phyloP scores from a whole-genome alignment of 1,140 invertebrate genomes.

The Halyomorpha halys region DNA sequence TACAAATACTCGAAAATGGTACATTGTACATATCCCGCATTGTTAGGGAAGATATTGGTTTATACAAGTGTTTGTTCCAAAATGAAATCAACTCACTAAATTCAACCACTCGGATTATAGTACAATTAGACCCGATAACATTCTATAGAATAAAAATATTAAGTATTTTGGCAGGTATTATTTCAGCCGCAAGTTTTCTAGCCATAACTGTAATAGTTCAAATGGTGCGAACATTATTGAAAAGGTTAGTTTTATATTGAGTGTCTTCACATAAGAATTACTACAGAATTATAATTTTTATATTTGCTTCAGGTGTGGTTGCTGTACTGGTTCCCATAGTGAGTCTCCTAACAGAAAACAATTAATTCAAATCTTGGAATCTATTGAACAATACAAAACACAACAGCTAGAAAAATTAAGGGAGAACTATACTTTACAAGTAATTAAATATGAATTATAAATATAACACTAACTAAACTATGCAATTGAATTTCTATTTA shows the following conservation, averaged over 20 bases:
- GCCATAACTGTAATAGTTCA: slow-evolving; percentile 65
- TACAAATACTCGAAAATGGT: slow-evolving; percentile 51
- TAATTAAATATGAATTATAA: slow-evolving; percentile 33
- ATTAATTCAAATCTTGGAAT: slow-evolving; percentile 75
- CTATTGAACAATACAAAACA: slow-evolving; percentile 80
- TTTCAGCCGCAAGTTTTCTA: slow-evolving; percentile 67
- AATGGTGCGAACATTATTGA: slow-evolving; percentile 55
- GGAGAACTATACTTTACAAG: slow-evolving; percentile 85
- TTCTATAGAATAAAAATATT: slow-evolving; percentile 71
- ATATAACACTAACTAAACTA: background rate
- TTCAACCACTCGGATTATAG: slow-evolving; percentile 53
- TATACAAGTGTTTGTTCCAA: slow-evolving; percentile 74
- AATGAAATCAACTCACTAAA: slow-evolving; percentile 62
- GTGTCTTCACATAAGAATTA: slow-evolving; percentile 18
- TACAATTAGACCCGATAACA: slow-evolving; percentile 70
- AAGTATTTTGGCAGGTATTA: slow-evolving; percentile 69
- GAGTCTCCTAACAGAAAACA: slow-evolving; percentile 45
- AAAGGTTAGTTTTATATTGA: slow-evolving; percentile 47
- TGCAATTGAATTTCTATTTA: background rate
- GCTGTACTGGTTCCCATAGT: slow-evolving; percentile 39
- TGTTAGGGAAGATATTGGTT: slow-evolving; percentile 66
- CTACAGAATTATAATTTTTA: background rate
- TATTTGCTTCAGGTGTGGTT: slow-evolving; percentile 31
- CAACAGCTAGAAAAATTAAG: slow-evolving; percentile 75
- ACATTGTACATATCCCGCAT: slow-evolving; percentile 54